These are phyloP conservation scores for Acrocyrtus sp. DNA, from an alignment of 2,888 invertebrate species.

Conservation along the genomic window DNA sequence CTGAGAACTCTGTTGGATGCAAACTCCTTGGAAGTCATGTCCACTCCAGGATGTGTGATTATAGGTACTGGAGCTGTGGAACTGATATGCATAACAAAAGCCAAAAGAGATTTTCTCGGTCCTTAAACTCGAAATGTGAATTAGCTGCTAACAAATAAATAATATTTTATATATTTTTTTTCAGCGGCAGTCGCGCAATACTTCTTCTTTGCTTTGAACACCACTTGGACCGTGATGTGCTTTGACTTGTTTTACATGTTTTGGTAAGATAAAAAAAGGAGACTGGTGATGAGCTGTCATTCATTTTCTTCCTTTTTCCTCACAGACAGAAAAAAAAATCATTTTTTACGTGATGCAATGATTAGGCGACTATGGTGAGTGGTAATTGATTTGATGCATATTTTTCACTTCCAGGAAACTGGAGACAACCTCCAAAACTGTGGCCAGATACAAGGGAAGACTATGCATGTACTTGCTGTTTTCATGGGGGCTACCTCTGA, in stretches of 20 bases:
- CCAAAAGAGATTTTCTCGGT: too few species aligned
- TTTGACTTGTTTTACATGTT: slow-evolving; percentile 57
- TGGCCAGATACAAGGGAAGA: slow-evolving; percentile 29
- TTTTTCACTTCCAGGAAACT: slow-evolving; percentile 50
- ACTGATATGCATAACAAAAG: neutral
- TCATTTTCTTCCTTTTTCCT: too few species aligned
- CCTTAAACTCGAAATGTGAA: too few species aligned
- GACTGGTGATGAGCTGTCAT: too few species aligned
- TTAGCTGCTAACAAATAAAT: too few species aligned
- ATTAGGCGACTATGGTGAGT: too few species aligned
- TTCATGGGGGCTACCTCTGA: slow-evolving; percentile 45
- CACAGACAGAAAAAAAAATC: too few species aligned
- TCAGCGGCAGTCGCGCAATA: slow-evolving; percentile 54
- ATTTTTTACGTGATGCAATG: too few species aligned
- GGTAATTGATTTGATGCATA: too few species aligned
- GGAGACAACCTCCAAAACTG: slow-evolving; percentile 45
- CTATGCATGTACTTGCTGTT: slow-evolving; percentile 32
- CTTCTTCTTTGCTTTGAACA: slow-evolving; percentile 56
- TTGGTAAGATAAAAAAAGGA: too few species aligned
- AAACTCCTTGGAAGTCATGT: slow-evolving; percentile 31
- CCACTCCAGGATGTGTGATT: slow-evolving; percentile 40
- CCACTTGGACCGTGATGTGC: slow-evolving; percentile 55
- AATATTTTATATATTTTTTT: too few species aligned
- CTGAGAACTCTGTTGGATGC: slow-evolving; percentile 43
- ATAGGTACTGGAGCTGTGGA: slow-evolving; percentile 34